These are phyloP conservation scores for Brachypalpus laphriformis DNA, from an alignment of 2,888 invertebrate species.

Conservation along the genomic window DNA sequence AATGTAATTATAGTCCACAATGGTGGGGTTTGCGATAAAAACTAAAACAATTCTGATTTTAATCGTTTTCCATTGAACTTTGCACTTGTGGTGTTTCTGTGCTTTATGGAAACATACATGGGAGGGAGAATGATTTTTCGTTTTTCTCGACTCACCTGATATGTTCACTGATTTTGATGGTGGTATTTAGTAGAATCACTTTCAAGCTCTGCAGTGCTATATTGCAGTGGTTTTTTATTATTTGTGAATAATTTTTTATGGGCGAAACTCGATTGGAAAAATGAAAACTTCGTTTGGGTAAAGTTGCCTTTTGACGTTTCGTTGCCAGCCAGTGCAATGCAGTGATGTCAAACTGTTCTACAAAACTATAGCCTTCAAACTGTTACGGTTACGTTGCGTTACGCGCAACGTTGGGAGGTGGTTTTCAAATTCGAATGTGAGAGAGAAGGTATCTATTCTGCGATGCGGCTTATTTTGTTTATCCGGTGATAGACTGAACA, in stretches of 20 bases:
- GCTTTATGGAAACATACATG: background rate
- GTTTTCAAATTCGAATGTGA: background rate
- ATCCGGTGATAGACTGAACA: background rate
- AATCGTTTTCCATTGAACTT: constrained; percentile 34
- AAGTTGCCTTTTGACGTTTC: background rate
- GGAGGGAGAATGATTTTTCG: constrained; percentile 32
- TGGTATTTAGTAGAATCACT: background rate
- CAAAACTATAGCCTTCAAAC: background rate
- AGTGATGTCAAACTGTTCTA: background rate
- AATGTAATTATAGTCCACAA: background rate
- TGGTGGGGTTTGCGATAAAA: constrained; percentile 4
- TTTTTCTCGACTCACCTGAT: constrained; percentile 16
- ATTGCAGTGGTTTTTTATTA: background rate
- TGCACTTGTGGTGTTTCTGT: background rate
- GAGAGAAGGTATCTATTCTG: background rate
- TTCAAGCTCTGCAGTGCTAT: background rate
- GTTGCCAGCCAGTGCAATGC: background rate
- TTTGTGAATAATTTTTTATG: background rate
- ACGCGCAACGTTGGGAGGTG: background rate
- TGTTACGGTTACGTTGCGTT: background rate
- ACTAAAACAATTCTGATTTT: constrained; percentile 1
- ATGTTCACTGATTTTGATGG: background rate
- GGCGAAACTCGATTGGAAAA: background rate
- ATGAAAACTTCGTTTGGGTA: background rate
- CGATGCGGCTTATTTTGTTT: background rate